These are phyloP conservation scores for Porites lutea DNA, from an alignment of 64 coral and sea anemone genomes.

Conservation along the genomic window DNA sequence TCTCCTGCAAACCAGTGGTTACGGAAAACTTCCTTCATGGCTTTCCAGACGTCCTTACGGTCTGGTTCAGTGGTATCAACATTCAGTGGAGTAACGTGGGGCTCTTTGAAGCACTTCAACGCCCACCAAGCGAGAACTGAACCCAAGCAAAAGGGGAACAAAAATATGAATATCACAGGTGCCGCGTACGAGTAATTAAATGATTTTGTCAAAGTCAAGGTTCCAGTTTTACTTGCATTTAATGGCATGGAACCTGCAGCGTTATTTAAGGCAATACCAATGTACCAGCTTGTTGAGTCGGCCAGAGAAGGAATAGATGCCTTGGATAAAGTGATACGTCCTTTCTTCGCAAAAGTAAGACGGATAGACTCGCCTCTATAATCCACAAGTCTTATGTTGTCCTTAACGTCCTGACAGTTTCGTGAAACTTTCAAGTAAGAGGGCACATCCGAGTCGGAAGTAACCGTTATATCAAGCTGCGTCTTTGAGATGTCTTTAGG, in stretches of 20 bases:
- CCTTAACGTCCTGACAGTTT: slow-evolving; percentile 39
- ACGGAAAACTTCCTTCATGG: slow-evolving; percentile 27
- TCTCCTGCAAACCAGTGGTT: slow-evolving; percentile 37
- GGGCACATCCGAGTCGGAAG: not conserved
- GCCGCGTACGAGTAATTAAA: slow-evolving; percentile 29
- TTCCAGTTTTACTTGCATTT: not conserved
- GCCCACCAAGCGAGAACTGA: slow-evolving; percentile 1
- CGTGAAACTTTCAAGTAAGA: slow-evolving; percentile 68
- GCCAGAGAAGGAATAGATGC: slow-evolving; percentile 15
- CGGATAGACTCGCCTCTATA: not conserved
- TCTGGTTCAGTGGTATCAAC: not conserved
- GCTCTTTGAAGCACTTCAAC: slow-evolving; percentile 24
- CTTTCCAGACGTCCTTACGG: not conserved
- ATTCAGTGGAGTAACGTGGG: not conserved
- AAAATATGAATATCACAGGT: not conserved
- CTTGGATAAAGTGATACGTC: slow-evolving; percentile 53
- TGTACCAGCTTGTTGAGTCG: slow-evolving; percentile 54
- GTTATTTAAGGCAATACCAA: slow-evolving; percentile 49
- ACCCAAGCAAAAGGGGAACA: not conserved
- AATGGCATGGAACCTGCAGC: not conserved
- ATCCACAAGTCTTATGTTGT: slow-evolving; percentile 7
- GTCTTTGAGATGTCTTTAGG: not conserved
- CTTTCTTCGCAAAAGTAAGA: slow-evolving; percentile 47
- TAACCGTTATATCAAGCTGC: slow-evolving; percentile 70
- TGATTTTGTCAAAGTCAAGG: not conserved